Evolutionary conservation across 2,797 vertebrate species (phyloP).

Genomic region (Protosalanx chinensis): DNA sequence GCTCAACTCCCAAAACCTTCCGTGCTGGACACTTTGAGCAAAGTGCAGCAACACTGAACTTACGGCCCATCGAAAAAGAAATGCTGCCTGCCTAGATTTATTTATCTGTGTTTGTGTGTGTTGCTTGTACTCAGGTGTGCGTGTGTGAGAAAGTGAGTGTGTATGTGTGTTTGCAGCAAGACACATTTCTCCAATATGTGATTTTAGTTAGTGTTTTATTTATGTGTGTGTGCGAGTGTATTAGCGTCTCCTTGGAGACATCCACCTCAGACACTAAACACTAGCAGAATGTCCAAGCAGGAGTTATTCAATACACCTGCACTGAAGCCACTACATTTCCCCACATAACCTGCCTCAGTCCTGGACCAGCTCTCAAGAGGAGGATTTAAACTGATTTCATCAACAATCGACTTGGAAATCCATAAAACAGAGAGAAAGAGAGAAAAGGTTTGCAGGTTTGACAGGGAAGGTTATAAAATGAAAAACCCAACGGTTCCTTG

Average conservation of each 20-base stretch:
- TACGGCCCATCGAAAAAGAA: conserved; percentile 22
- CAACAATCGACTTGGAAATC: not conserved
- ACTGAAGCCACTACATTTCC: not conserved
- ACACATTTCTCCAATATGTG: too few species aligned
- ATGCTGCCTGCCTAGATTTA: conserved; percentile 7
- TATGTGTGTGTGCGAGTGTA: conserved; percentile 2
- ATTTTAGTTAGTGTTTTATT: conserved; percentile 24
- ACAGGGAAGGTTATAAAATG: too few species aligned
- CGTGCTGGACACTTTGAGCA: conserved; percentile 48
- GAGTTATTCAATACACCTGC: conserved; percentile 18
- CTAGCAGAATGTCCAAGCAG: conserved; percentile 25
- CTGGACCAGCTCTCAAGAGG: not conserved
- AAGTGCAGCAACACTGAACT: conserved; percentile 55
- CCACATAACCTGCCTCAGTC: not conserved
- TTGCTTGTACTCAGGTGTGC: conserved; percentile 19
- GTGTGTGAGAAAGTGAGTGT: conserved; percentile 9
- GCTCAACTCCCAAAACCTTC: conserved; percentile 32
- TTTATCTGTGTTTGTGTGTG: conserved; percentile 11
- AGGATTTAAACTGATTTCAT: not conserved
- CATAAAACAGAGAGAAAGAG: not conserved
- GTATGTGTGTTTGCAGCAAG: conserved; percentile 4
- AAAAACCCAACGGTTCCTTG: too few species aligned
- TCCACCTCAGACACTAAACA: conserved; percentile 32
- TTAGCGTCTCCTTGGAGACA: conserved; percentile 42
- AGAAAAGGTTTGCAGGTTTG: not conserved